Base-by-base conservation (phyloP, 2,113 vertebrate genomes). In the Barbus barbus region DNA sequence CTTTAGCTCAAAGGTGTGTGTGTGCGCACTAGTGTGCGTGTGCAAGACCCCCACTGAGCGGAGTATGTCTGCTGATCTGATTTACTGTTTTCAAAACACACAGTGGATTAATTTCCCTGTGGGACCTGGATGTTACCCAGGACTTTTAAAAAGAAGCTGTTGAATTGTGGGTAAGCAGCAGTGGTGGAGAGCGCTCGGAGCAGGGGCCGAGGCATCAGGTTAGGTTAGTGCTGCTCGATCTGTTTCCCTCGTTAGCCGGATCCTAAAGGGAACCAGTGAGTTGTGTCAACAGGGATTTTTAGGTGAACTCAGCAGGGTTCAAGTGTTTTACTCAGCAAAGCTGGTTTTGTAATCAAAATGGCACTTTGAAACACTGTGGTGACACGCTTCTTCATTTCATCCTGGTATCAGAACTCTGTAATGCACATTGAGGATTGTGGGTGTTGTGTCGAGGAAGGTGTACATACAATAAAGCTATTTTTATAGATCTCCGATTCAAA, bases 11-110 rank as follows among this genome's bases (percentile, higher is more conserved):
- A 53, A 18, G 12, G 1, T 31, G 44, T 56, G 79, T 51, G 1
- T 31, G 44, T 56, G 79, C 33, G 63, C 31, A 7, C 48, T 51
- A 51, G 48, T 51, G 46, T 18, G 46, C 0, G 22, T 16, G 41
- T 14, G 36, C 41, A 28, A 13, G 38, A 56, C 20, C 51, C 48
- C 26, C 8, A 22, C 22, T 28, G 24, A 60, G 67, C n/a, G 14
- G 46, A 65, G n/a, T 22, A 18, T 69, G 53, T 69, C 72, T 41
- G 41, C 71, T 84, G 28, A n/a, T 82, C 83, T 38, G 83, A 88
- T 48, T 71, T 83, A 71, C 16, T 88, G 87, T 88, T 93, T 81
- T 89, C 90, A 84, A 90, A 91, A 91, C 86, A 90, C 86, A 90
- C 84, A 88, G 85, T 84, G 89, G 88, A 90, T 90, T 91, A 87